Evolutionary conservation across 2,888 invertebrate genomes (phyloP).

Genomic region (Spisula solida): DNA sequence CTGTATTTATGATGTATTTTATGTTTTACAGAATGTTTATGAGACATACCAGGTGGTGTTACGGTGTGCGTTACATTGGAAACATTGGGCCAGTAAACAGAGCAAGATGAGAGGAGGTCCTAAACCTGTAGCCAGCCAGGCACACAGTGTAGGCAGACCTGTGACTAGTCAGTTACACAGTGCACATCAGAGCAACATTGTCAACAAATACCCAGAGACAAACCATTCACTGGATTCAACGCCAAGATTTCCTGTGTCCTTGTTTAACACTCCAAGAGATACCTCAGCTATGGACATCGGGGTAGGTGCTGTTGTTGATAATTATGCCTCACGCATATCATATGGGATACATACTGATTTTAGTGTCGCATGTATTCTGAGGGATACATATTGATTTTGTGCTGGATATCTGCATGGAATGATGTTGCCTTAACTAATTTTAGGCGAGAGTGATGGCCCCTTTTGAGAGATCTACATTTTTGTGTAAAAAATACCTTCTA

Average conservation of each 20-base stretch:
- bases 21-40: slow-evolving; percentile 76
- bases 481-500: too few relatives aligned
- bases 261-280: slow-evolving; percentile 53
- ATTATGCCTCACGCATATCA: too few relatives aligned
- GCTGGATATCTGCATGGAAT: too few relatives aligned
- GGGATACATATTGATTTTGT: too few relatives aligned
- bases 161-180: background rate
- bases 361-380: too few relatives aligned
- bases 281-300: background rate
- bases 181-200: background rate
- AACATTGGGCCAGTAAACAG: slow-evolving; percentile 71
- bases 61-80: slow-evolving; percentile 83
- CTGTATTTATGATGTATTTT: background rate
- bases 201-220: background rate
- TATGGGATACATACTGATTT: too few relatives aligned
- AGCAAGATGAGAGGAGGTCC: slow-evolving; percentile 37
- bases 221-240: slow-evolving; percentile 37
- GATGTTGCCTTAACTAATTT: too few relatives aligned
- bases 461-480: too few relatives aligned
- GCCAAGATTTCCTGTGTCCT: slow-evolving; percentile 49
- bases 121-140: slow-evolving; percentile 16
- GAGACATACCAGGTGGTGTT: slow-evolving; percentile 76
- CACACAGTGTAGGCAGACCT: slow-evolving; percentile 14
- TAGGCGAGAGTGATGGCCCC: too few relatives aligned
- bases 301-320: background rate